Conservation (phyloP, 2,888 invertebrate genomes). For the Cosmia pyralina region DNA sequence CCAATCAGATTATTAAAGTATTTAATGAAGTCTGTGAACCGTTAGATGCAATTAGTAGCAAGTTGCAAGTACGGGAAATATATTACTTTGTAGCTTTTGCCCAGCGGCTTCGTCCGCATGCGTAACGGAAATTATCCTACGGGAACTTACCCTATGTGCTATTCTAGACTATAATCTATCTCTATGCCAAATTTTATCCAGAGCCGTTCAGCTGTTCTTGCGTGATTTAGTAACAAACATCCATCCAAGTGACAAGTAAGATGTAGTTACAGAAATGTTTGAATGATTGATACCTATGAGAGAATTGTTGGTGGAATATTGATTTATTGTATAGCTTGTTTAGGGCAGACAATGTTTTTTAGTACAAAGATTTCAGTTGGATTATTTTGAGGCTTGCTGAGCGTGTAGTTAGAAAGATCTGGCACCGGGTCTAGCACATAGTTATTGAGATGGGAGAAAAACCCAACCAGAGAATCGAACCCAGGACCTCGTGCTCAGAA, state of each 20-base stretch:
- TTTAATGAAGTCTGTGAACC: conserved; percentile 44
- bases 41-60: conserved; percentile 51
- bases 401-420: background rate
- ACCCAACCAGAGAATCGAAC: accelerated
- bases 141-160: too few species aligned
- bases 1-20: conserved; percentile 52
- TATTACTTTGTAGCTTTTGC: background rate
- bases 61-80: conserved; percentile 39
- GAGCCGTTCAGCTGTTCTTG: too few species aligned
- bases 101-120: too few species aligned
- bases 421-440: too few species aligned
- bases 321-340: background rate
- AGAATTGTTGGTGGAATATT: conserved; percentile 31
- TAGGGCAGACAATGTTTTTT: background rate
- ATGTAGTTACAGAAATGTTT: conserved; percentile 11
- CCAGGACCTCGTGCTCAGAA: too few species aligned
- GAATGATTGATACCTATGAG: conserved; percentile 28
- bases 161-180: too few species aligned
- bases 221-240: too few species aligned
- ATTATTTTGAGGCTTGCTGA: background rate
- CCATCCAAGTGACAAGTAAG: conserved; percentile 1
- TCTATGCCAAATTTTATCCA: too few species aligned
- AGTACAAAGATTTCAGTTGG: background rate
- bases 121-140: too few species aligned
- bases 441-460: too few species aligned